A percentile compares a stretch with the other conserved stretches of the same genome.
These are phyloP conservation scores for Panagrolaimus sp. DNA, from an alignment of 1,140 invertebrate species.

Conservation along the genomic window DNA sequence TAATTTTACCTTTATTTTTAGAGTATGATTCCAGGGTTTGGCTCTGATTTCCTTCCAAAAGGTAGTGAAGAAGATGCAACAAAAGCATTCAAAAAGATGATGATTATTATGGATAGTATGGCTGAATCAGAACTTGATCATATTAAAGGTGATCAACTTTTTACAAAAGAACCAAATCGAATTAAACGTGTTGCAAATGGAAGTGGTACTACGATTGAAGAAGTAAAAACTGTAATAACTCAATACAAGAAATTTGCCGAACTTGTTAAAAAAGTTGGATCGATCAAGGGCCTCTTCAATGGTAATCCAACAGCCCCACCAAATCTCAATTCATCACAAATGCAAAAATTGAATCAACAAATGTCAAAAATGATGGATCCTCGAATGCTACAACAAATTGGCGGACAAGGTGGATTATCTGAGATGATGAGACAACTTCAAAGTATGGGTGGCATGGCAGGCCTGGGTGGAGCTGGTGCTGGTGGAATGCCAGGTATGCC, in stretches of 20 bases:
- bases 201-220: constrained; percentile 83
- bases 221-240: constrained; percentile 92
- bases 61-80: constrained; percentile 98
- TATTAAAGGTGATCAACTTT: constrained; percentile 91
- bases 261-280: constrained; percentile 99
- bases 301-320: constrained; percentile 86
- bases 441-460: constrained; percentile 26
- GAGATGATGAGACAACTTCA: constrained; percentile 46
- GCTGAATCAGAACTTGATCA: constrained; percentile 92
- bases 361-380: constrained; percentile 99
- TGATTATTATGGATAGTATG: constrained; percentile 99
- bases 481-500: too few relatives aligned
- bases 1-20: constrained; percentile 57
- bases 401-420: constrained; percentile 66
- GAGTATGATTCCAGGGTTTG: constrained; percentile 99
- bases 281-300: constrained; percentile 90
- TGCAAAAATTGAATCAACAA: constrained; percentile 97
- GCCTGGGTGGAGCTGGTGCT: constrained; percentile 19
- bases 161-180: constrained; percentile 82
- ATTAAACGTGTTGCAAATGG: constrained; percentile 83
- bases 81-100: constrained; percentile 87
- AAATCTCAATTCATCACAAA: constrained; percentile 95
- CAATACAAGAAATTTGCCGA: constrained; percentile 99
- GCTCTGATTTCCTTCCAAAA: constrained; percentile 96
- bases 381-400: constrained; percentile 86